These are phyloP conservation scores for Percopsis omiscomaycus DNA, from an alignment of 2,797 vertebrate genomes.

Conservation along the genomic window DNA sequence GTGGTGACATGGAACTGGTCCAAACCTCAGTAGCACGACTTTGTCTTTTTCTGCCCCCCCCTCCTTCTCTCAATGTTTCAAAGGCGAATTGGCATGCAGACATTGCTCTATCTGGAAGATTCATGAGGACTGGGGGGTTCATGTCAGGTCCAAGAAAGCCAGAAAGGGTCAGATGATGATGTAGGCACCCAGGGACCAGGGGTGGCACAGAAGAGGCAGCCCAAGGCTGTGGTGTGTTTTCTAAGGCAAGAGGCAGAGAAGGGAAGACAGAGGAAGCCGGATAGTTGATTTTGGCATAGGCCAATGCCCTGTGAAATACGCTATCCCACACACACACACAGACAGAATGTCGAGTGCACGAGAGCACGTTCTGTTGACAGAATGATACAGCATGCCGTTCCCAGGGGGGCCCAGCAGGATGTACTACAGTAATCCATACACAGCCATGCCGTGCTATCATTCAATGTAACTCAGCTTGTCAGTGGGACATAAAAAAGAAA, in stretches of 20 bases:
- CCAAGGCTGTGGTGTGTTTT: slow-evolving; percentile 28
- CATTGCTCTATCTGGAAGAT: slow-evolving; percentile 54
- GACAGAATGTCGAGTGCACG: slow-evolving; percentile 54
- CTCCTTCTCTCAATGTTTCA: slow-evolving; percentile 16
- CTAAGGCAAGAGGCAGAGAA: slow-evolving; percentile 37
- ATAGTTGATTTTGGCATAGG: slow-evolving; percentile 74
- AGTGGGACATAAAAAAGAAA: slow-evolving; percentile 47
- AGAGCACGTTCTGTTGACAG: slow-evolving; percentile 72
- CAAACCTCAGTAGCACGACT: slow-evolving; percentile 41
- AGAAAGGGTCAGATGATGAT: slow-evolving; percentile 48
- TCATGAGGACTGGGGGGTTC: slow-evolving; percentile 49
- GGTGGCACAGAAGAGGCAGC: slow-evolving; percentile 38
- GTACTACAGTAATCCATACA: slow-evolving; percentile 70
- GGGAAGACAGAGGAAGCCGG: slow-evolving; percentile 66
- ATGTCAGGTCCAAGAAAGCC: slow-evolving; percentile 37
- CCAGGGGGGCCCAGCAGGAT: slow-evolving; percentile 64
- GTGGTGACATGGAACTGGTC: slow-evolving; percentile 55
- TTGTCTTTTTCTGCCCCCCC: slow-evolving; percentile 5
- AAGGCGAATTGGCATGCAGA: slow-evolving; percentile 30
- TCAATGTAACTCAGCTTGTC: slow-evolving; percentile 70
- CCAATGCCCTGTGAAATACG: slow-evolving; percentile 63
- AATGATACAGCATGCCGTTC: slow-evolving; percentile 75
- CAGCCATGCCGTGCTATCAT: slow-evolving; percentile 64
- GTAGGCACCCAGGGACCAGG: slow-evolving; percentile 50
- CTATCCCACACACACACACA: slow-evolving; percentile 57